These are phyloP conservation scores for Leptopilina drosophilae DNA, from an alignment of 2,888 invertebrate species.

Conservation along the genomic window DNA sequence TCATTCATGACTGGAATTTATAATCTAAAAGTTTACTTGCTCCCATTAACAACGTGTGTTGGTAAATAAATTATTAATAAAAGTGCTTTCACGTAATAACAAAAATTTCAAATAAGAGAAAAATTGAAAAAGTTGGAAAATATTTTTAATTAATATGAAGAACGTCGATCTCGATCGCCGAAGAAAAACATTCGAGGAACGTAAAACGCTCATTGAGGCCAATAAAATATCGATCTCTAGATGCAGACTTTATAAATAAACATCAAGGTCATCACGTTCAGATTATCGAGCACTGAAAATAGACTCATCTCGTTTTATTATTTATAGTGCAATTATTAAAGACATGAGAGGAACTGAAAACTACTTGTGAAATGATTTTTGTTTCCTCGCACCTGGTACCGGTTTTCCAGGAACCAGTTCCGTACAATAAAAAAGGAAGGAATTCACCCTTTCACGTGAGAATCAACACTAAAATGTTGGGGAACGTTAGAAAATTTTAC, in stretches of 20 bases:
- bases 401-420: slow-evolving; percentile 7
- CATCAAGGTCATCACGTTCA: slow-evolving; percentile 2
- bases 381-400: not conserved
- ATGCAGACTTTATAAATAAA: slow-evolving; percentile 23
- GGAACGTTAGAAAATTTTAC: too few relatives aligned
- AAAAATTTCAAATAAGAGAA: not conserved
- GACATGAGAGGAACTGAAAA: not conserved
- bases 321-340: slow-evolving; percentile 21
- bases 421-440: not conserved
- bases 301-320: slow-evolving; percentile 28
- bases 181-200: not conserved
- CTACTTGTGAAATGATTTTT: not conserved
- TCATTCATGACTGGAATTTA: too few relatives aligned
- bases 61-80: too few relatives aligned
- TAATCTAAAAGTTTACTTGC: too few relatives aligned
- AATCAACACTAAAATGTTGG: too few relatives aligned
- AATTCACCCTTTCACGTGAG: too few relatives aligned
- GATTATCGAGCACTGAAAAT: slow-evolving; percentile 32
- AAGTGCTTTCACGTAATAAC: not conserved
- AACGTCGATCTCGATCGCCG: not conserved
- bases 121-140: not conserved
- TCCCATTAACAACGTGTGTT: too few relatives aligned
- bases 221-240: slow-evolving; percentile 22
- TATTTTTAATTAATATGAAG: not conserved
- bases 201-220: slow-evolving; percentile 15